These are phyloP conservation scores for Caenorhabditis panamensis DNA, from an alignment of 2,888 invertebrate genomes.

Conservation along the genomic window DNA sequence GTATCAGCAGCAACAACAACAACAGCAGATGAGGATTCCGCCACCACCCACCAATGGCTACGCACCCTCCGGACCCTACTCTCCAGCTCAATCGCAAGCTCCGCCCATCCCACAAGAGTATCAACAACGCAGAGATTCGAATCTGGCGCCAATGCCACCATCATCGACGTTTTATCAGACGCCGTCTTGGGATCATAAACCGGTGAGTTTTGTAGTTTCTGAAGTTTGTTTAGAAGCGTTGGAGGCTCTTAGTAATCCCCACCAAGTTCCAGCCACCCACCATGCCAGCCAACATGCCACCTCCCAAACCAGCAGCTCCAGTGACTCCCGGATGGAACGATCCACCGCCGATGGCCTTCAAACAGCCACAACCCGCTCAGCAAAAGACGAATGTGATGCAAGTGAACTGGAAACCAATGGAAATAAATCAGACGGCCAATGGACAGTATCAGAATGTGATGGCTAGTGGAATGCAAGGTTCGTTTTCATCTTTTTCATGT, in stretches of 20 bases:
- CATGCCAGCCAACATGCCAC: slow-evolving; percentile 44
- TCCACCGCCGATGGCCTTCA: slow-evolving; percentile 47
- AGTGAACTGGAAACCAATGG: slow-evolving; percentile 47
- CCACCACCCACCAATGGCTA: neutral
- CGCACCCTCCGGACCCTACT: neutral
- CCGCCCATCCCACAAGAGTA: slow-evolving; percentile 15
- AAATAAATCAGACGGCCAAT: slow-evolving; percentile 22
- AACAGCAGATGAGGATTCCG: neutral
- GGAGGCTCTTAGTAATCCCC: neutral
- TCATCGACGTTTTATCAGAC: slow-evolving; percentile 56
- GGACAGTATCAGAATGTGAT: slow-evolving; percentile 34
- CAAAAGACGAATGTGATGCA: slow-evolving; percentile 47
- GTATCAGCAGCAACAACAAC: neutral
- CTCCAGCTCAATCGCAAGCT: slow-evolving; percentile 30
- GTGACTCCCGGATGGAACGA: slow-evolving; percentile 58
- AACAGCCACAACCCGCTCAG: neutral
- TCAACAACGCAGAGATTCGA: slow-evolving; percentile 16
- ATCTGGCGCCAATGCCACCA: slow-evolving; percentile 54
- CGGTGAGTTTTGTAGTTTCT: slow-evolving; percentile 17
- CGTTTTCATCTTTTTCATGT: no score
- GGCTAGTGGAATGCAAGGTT: slow-evolving; percentile 11
- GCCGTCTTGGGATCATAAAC: slow-evolving; percentile 58
- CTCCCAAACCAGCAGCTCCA: slow-evolving; percentile 36
- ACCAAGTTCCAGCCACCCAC: slow-evolving; percentile 34
- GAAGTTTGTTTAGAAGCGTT: neutral